Base-by-base conservation (phyloP, 2,113 vertebrate genomes). In the Paramisgurnus dabryanus region DNA sequence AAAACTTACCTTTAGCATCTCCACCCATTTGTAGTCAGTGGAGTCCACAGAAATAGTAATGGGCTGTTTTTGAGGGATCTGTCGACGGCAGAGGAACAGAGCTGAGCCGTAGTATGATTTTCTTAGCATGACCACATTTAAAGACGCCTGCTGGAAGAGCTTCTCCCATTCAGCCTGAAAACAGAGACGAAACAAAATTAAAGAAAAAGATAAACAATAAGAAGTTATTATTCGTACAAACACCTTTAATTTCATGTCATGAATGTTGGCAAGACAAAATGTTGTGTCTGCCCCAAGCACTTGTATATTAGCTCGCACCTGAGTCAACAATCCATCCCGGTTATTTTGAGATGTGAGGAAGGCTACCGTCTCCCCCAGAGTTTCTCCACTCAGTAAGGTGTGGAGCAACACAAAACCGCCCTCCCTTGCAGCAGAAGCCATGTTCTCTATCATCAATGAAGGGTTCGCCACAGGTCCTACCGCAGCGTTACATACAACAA, bases 341-440 rank as follows among this genome's bases (percentile, higher is more conserved):
- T 87, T 85, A 72, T 89, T 92, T 0, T 91, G 89, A 6, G 87
- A 88, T 53, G 89, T 93, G 71, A 99, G 94, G 85, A 97, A 95
- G 64, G 91, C 49, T 1, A 98, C 87, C 0, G 79, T 93, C 83
- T 98, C 97, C 8, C 94, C 95, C 9, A 99, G 85, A 4, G 90
- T 89, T 63, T 96, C 90, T 47, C 94, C 97, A 68, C 89, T 91
- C 12, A 98, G 93, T 79, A 98, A 88, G 0, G 93, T 91, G 87
- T 99, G 97, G 3, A 99, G 39, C 63, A 99, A 89, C 74, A 99
- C 61, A 87, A 99, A 99, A 0, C 96, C 98, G 0, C 93, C 93
- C 49, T 94, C 93, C 85, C 91, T 95, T 43, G 93, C 86, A 15
- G 92, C 90, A 4, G 95, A 94, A 4, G 82, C 84, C 89, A 99